Conservation (phyloP, 2,113 vertebrate species). For the Microcebus ravelobensis region DNA sequence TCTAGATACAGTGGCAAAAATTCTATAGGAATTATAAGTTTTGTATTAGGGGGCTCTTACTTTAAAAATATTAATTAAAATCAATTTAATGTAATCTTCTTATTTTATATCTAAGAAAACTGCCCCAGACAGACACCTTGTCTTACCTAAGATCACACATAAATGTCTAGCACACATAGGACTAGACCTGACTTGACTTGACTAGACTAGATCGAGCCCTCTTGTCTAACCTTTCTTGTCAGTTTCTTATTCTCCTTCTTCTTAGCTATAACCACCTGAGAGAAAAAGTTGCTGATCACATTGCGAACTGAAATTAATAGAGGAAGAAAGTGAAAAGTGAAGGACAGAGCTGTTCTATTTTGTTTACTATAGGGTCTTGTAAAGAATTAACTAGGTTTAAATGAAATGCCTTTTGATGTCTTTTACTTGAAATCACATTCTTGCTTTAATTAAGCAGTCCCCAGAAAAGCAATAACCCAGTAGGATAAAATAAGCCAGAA, state of each 20-base stretch:
- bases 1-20: background rate
- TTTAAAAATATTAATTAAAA: background rate
- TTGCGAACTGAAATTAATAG: constrained; percentile 48
- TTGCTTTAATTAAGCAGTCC: constrained; percentile 5
- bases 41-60: background rate
- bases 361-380: constrained; percentile 42
- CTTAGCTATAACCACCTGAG: background rate
- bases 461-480: constrained; percentile 45
- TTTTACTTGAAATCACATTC: constrained; percentile 49
- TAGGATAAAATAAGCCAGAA: background rate
- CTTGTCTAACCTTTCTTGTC: background rate
- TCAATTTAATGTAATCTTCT: background rate
- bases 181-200: background rate
- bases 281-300: constrained; percentile 35
- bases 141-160: background rate
- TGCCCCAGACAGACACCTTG: background rate
- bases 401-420: constrained; percentile 57
- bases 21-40: background rate
- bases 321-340: background rate
- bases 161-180: background rate
- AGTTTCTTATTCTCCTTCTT: background rate
- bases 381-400: constrained; percentile 58
- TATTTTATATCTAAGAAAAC: background rate
- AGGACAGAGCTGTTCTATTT: background rate
- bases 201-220: background rate